Evolutionary conservation across 2,113 vertebrate species (phyloP), one percentile per base, ranked within the genome.

Genomic region (Centropus bengalensis): DNA sequence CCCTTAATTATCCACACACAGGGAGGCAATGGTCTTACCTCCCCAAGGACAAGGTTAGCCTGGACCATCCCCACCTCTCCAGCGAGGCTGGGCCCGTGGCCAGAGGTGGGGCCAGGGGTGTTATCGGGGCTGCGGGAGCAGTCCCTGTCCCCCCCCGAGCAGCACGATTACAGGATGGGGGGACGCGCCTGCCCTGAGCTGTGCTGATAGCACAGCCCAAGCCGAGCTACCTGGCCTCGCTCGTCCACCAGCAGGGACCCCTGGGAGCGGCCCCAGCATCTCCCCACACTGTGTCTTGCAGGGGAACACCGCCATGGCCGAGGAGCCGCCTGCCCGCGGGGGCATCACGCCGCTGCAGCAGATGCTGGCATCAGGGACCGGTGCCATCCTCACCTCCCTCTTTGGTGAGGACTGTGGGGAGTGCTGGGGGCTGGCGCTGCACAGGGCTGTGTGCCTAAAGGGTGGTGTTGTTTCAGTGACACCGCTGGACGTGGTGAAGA

Each of bases 401-500:
- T 99, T 99, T 6, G 99, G 99, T 99, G 97, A 99, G 99, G 6
- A 5, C 4, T 1, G 3, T 0, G 0, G 36, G 62, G 20, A n/a
- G 30, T 1, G 13, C 60, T 0, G 1, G 69, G 47, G 40, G 14
- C 32, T 32, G 49, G 38, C 22, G 26, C 51, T 8, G 51, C 16
- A 0, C 0, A 2, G 1, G 4, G 28, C 1, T 4, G 0, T 0
- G 4, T 6, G 49, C 52, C 92, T 94, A 3, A 91, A 20, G 49
- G 40, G 1, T 6, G 23, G 8, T 80, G 70, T 68, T 20, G 0
- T 93, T 86, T 3, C 92, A 99, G 99, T 99, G 96, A 99, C 99
- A 0, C 99, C 99, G 2, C 96, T 99, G 97, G 99, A 99, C 0
- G 99, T 99, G 91, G 99, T 99, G 92, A 99, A 99, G 98, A 99